phyloP scores from a whole-genome alignment of 2,888 invertebrate genomes.

The Machimus atricapillus region DNA sequence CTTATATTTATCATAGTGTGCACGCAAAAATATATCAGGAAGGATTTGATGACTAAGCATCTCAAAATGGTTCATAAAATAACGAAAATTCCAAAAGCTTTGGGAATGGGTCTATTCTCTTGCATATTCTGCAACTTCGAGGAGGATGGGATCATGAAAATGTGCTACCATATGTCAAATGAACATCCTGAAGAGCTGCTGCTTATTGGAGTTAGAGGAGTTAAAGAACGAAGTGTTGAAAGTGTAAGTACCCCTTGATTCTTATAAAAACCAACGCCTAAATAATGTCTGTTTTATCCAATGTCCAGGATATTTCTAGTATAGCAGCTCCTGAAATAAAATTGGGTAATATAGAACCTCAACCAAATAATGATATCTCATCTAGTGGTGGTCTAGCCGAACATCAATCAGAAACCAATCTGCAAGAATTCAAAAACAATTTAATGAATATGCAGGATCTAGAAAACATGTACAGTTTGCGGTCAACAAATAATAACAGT shows the following conservation, averaged over 20 bases:
- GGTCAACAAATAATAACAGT: no score
- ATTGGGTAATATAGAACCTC: background rate
- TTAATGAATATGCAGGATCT: background rate
- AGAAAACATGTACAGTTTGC: background rate
- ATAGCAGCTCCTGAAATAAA: background rate
- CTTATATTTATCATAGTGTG: background rate
- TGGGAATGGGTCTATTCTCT: background rate
- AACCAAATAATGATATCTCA: background rate
- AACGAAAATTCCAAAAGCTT: background rate
- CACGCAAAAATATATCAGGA: background rate
- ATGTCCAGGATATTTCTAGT: background rate
- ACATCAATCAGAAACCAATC: background rate
- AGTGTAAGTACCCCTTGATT: background rate
- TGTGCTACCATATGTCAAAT: background rate
- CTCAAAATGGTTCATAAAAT: background rate
- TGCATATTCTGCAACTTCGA: constrained; percentile 4
- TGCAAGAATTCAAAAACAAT: background rate
- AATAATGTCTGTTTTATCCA: background rate
- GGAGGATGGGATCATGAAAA: background rate
- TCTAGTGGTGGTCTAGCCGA: background rate
- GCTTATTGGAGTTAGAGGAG: background rate
- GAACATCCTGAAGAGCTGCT: background rate
- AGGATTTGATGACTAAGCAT: background rate
- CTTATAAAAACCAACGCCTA: background rate
- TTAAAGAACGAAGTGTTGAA: background rate